Conservation (phyloP, 2,888 invertebrate species). For the Hemaris fuciformis region DNA sequence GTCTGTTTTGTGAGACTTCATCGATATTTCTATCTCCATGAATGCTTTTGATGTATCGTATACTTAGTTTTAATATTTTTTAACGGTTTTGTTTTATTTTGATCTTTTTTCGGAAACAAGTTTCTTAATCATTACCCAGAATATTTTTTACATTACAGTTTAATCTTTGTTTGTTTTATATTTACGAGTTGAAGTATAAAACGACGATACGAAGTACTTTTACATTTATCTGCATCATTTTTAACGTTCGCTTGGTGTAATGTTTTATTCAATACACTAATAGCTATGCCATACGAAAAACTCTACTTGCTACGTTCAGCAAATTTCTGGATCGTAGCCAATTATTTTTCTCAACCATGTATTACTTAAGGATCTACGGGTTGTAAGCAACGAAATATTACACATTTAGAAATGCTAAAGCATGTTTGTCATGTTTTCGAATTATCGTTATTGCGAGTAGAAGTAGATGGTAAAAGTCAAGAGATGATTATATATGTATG, state of each 20-base stretch:
- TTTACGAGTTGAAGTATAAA: not conserved
- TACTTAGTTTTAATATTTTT: not conserved
- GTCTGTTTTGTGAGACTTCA: constrained; percentile 5
- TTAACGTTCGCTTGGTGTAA: no score
- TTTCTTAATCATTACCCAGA: not conserved
- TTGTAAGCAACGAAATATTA: not conserved
- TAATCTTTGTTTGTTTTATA: not conserved
- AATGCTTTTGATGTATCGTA: not conserved
- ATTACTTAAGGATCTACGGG: not conserved
- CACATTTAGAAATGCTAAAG: not conserved
- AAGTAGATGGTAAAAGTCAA: not conserved
- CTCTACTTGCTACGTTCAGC: not conserved
- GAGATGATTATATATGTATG: not conserved
- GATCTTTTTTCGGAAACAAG: not conserved
- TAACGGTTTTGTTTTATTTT: not conserved
- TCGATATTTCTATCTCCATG: not conserved
- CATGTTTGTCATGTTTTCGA: not conserved
- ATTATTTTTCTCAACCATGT: not conserved
- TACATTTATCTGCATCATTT: no score
- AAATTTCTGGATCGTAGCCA: not conserved
- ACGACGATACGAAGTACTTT: not conserved
- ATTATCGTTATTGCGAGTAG: not conserved
- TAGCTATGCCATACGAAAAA: not conserved
- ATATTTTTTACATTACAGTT: not conserved
- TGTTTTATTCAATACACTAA: not conserved